Percentiles rank a stretch among this genome's conserved stretches.
Evolutionary conservation across 1,140 invertebrate genomes (phyloP).

Genomic region (Leptonema lineaticorne): DNA sequence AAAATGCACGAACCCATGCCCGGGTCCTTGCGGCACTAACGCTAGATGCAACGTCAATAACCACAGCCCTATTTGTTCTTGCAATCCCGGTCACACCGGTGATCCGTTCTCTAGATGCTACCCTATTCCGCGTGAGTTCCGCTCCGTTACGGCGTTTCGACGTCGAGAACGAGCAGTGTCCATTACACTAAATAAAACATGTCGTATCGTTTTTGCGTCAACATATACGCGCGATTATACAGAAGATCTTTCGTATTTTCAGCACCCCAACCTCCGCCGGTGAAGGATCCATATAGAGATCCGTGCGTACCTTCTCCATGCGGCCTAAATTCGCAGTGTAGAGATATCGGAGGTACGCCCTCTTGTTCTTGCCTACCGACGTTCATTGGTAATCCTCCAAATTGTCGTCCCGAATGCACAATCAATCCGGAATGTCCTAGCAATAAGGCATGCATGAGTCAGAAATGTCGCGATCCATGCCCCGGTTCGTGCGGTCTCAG

Average conservation of each 20-base stretch:
- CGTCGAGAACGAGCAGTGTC: conserved; percentile 23
- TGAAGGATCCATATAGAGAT: conserved; percentile 48
- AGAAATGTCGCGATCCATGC: conserved; percentile 70
- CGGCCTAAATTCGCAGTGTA: conserved; percentile 66
- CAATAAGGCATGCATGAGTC: conserved; percentile 63
- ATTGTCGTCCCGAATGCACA: conserved; percentile 65
- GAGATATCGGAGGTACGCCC: conserved; percentile 54
- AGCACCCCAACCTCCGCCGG: conserved; percentile 48
- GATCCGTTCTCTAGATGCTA: conserved; percentile 70
- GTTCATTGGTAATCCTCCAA: conserved; percentile 63
- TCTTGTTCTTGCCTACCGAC: conserved; percentile 63
- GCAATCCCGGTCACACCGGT: conserved; percentile 64
- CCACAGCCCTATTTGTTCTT: conserved; percentile 71
- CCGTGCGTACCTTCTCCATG: conserved; percentile 67
- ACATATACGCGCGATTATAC: conserved; percentile 69
- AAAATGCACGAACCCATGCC: conserved; percentile 74
- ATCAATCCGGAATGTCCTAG: conserved; percentile 64
- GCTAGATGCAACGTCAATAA: conserved; percentile 69
- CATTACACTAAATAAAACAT: neutral
- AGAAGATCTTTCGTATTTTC: conserved; percentile 39
- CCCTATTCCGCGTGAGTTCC: conserved; percentile 49
- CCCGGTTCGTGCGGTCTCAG: conserved; percentile 65
- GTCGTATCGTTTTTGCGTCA: neutral
- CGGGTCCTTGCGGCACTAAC: conserved; percentile 70
- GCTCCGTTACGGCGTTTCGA: neutral